These are phyloP conservation scores for Scortum barcoo DNA, from an alignment of 2,113 vertebrate species.

Conservation along the genomic window DNA sequence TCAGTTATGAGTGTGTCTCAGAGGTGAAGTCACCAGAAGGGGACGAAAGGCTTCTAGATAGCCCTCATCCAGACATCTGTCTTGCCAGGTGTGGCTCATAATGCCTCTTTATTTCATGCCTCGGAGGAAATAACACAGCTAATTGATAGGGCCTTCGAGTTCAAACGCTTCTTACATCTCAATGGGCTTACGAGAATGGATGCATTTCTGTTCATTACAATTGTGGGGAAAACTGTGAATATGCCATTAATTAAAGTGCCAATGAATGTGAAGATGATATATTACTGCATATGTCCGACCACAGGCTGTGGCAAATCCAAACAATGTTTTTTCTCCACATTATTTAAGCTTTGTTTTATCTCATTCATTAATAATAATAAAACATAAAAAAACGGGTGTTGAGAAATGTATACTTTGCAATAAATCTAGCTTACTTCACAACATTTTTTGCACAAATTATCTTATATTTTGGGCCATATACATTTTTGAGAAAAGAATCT, in stretches of 20 bases:
- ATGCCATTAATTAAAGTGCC: constrained; percentile 37
- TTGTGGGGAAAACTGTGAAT: constrained; percentile 1
- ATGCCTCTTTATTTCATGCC: constrained; percentile 36
- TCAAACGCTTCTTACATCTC: constrained; percentile 33
- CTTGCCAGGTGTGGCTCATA: constrained; percentile 51
- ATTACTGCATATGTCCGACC: constrained; percentile 32
- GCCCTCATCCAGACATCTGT: constrained; percentile 49
- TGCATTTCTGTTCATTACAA: constrained; percentile 33
- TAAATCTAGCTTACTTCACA: not conserved
- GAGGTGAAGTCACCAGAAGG: constrained; percentile 49
- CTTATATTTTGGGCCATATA: not conserved
- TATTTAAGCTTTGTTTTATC: not conserved
- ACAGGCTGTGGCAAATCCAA: constrained; percentile 6
- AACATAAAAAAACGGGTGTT: not conserved
- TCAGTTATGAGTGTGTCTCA: constrained; percentile 33
- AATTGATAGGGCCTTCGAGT: constrained; percentile 53
- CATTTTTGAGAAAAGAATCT: not conserved
- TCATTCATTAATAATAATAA: not conserved
- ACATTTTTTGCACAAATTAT: not conserved
- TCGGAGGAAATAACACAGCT: constrained; percentile 50
- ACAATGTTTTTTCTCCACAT: not conserved
- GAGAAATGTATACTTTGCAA: not conserved
- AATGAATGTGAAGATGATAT: constrained; percentile 31
- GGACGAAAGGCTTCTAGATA: constrained; percentile 36
- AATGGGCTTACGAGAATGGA: not conserved